Evolutionary conservation across 2,888 invertebrate species (phyloP), one percentile per base, ranked within the genome.

Genomic region (Limnephilus rhombicus): DNA sequence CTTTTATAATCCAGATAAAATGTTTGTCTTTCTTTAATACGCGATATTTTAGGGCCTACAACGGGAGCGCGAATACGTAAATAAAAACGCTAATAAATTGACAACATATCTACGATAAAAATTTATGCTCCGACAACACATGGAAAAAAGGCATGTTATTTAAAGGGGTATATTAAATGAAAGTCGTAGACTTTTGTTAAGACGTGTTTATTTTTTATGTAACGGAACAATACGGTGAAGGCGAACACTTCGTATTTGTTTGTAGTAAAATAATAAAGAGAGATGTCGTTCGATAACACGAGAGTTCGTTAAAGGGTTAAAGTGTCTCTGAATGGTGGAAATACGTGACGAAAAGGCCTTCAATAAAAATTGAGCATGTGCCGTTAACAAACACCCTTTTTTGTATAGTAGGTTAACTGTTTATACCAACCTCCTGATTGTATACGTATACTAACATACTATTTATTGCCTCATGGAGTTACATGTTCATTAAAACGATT

Each of bases 1-100:
- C 49, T 86, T 86, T 86, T 86, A 86, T 86, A 86, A 86, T 86
- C 86, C 86, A 86, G 49, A 86, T 86, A 86, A 86, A 86, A 86
- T 86, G 49, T 86, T 83, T 53, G 86, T 86, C 45, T 86, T 86
- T 86, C 86, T 86, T 53, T 24, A 86, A 86, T 45, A 86, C 45
- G 49, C 4, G 53, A 86, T 86, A 86, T 86, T 86, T 86, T 86
- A 86, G 45, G 37, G 45, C 86, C 45, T 86, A 13, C 86, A 11
- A 45, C 86, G 49, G 12, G 49, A 49, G 86, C 31, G 86, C 45
- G 31, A 86, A 29, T 49, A 49, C 45, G 45, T 29, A 29, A 45
- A 86, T 49, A 49, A 86, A 86, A 86, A 86, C 53, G 4, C 15
- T 15, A 86, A 86, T 86, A 86, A 86, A 86, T 86, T 31, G 29